A percentile compares a stretch with the other conserved stretches of the same genome.
Evolutionary conservation across 2,888 invertebrate species (phyloP).

Genomic region (Nomada ferruginata): DNA sequence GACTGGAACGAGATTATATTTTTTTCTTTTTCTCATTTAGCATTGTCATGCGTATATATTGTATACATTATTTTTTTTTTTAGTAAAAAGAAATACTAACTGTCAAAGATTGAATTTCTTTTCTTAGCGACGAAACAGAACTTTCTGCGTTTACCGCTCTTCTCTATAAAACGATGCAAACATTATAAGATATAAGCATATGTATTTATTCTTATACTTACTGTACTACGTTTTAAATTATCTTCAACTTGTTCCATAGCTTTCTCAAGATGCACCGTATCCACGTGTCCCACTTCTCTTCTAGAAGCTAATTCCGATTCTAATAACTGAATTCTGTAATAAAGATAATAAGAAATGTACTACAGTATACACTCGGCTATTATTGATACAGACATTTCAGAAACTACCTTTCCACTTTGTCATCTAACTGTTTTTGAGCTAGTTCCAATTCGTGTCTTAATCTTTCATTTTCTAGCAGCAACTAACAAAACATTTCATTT

Average conservation of each 20-base stretch:
- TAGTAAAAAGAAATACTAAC: conserved; percentile 83
- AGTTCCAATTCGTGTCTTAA: conserved; percentile 86
- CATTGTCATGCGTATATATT: neutral
- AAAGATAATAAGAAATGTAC: conserved; percentile 2
- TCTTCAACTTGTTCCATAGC: conserved; percentile 87
- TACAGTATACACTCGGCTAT: neutral
- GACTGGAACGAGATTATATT: conserved; percentile 80
- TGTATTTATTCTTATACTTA: conserved; percentile 75
- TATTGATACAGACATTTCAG: neutral
- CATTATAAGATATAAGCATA: neutral
- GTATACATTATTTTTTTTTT: neutral
- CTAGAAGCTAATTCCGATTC: conserved; percentile 86
- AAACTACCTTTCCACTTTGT: conserved; percentile 84
- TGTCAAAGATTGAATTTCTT: conserved; percentile 89
- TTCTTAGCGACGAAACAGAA: conserved; percentile 87
- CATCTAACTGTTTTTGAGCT: conserved; percentile 85
- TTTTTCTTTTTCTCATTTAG: conserved; percentile 4
- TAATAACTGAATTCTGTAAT: conserved; percentile 85
- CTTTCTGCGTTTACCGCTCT: conserved; percentile 87
- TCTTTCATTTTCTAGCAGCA: conserved; percentile 84
- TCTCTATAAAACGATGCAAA: conserved; percentile 84
- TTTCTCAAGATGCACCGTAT: conserved; percentile 85
- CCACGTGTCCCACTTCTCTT: conserved; percentile 85
- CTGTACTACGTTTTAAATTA: conserved; percentile 86
- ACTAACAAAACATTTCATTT: conserved; percentile 67